Evolutionary conservation across 2,113 vertebrate species (phyloP), one percentile per base, ranked within the genome.

Genomic region (Myanophis thanlyinensis): DNA sequence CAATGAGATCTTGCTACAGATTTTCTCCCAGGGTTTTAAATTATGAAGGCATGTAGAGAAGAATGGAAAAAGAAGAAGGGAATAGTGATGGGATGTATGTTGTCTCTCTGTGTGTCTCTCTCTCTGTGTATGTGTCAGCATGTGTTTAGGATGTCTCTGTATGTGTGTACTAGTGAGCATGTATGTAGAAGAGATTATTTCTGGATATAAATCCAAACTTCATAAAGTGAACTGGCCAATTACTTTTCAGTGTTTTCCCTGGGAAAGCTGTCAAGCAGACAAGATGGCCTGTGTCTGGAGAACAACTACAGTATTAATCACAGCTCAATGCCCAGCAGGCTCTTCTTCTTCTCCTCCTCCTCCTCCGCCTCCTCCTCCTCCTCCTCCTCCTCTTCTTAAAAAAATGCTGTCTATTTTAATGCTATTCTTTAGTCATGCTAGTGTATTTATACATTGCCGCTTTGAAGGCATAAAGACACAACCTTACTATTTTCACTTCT

Each of bases 201-300:
- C 87, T 88, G 59, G 52, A 51, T 92, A 7, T n/a, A 89, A 88
- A 92, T 52, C 56, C n/a, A 88, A 89, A 89, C 49, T 84, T 84
- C 51, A 47, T 51, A 54, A 92, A 54, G 59, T 11, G 67, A 92
- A 62, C 46, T 54, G 49, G 40, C 40, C 86, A 84, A 92, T 85
- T 92, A 54, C 62, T 92, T 80, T 84, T 84, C 62, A 92, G 62
- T 87, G 7, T 89, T 88, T 84, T 80, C 51, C 27, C 47, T 80
- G 40, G 49, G 51, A 91, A 91, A 67, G 54, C 85, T 91, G 91
- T 87, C 91, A 91, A 87, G 25, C 52, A 87, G 84, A 30, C 2
- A 7, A 91, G 85, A 56, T 62, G 53, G 85, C 85, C 54, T 87
- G 46, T 87, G 46, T 49, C 85, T 91, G 54, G 91, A 44, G 47